Percentiles rank a stretch among this genome's conserved stretches.
Evolutionary conservation across 1,140 invertebrate genomes (phyloP).

Genomic region (Thaumatotibia leucotreta): DNA sequence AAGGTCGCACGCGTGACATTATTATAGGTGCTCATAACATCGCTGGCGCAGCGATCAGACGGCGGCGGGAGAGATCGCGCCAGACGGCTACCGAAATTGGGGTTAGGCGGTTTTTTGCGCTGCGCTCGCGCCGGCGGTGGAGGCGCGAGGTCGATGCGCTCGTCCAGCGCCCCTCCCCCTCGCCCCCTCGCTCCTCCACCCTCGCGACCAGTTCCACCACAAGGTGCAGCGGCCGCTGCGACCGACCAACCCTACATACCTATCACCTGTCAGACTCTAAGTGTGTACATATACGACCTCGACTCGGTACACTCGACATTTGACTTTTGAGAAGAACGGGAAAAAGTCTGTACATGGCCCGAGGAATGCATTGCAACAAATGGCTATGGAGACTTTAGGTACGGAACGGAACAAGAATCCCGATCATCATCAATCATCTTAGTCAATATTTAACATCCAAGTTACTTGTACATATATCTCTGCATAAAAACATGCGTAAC

Average conservation of each 20-base stretch:
- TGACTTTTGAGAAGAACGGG: slow-evolving; percentile 38
- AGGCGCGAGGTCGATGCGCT: slow-evolving; percentile 60
- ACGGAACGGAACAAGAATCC: not conserved
- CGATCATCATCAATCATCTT: not conserved
- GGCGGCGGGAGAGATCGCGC: slow-evolving; percentile 42
- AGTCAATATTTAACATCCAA: not conserved
- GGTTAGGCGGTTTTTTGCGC: slow-evolving; percentile 63
- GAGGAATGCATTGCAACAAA: not conserved
- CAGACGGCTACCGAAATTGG: slow-evolving; percentile 70
- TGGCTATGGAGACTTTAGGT: not conserved
- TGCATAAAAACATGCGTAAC: too few species aligned
- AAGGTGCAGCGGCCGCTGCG: slow-evolving; percentile 62
- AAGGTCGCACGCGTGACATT: slow-evolving; percentile 40
- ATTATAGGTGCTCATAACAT: slow-evolving; percentile 28
- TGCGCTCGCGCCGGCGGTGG: slow-evolving; percentile 50
- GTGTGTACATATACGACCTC: slow-evolving; percentile 45
- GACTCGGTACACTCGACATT: slow-evolving; percentile 24
- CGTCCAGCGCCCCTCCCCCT: slow-evolving; percentile 25
- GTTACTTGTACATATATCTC: too few species aligned
- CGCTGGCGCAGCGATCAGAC: slow-evolving; percentile 30
- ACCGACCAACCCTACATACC: slow-evolving; percentile 61
- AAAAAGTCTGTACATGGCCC: slow-evolving; percentile 23
- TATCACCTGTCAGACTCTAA: slow-evolving; percentile 71
- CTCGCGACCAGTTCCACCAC: slow-evolving; percentile 60
- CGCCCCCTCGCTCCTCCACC: slow-evolving; percentile 30